These are phyloP conservation scores for Pinna nobilis DNA, from an alignment of 1,140 invertebrate species.

Conservation along the genomic window DNA sequence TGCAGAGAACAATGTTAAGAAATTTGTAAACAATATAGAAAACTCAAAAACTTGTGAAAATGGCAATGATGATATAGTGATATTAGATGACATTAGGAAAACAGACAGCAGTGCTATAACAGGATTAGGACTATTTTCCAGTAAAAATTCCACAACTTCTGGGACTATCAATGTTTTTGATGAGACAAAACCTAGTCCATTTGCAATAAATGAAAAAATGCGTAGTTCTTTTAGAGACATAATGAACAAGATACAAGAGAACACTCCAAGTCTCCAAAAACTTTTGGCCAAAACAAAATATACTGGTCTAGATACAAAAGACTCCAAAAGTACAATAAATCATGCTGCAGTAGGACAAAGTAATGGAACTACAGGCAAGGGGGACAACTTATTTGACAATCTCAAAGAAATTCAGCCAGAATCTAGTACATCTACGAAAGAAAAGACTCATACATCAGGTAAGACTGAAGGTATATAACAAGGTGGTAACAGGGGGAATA, in stretches of 20 bases:
- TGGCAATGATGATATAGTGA: no score
- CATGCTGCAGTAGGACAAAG: background rate
- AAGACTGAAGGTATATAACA: no score
- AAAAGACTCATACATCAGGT: no score
- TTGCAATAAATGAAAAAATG: conserved; percentile 47
- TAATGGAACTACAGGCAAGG: background rate
- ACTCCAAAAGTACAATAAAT: conserved; percentile 8
- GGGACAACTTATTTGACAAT: conserved; percentile 13
- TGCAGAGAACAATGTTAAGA: no score
- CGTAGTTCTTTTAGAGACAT: conserved; percentile 47
- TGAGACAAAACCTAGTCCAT: conserved; percentile 3
- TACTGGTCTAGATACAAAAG: conserved; percentile 1
- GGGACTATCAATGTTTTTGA: conserved; percentile 10
- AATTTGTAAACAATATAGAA: no score
- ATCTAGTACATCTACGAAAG: background rate
- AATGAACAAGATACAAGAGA: conserved; percentile 47
- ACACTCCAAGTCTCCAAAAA: conserved; percentile 30
- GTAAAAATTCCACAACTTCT: no score
- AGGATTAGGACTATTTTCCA: no score
- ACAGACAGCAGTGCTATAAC: no score
- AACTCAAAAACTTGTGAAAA: no score
- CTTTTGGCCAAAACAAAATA: conserved; percentile 33
- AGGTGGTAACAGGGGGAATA: no score
- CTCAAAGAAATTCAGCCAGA: conserved; percentile 11
- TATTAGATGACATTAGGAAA: no score